Evolutionary conservation across 2,113 vertebrate genomes (phyloP).

Genomic region (Barnardius zonarius): DNA sequence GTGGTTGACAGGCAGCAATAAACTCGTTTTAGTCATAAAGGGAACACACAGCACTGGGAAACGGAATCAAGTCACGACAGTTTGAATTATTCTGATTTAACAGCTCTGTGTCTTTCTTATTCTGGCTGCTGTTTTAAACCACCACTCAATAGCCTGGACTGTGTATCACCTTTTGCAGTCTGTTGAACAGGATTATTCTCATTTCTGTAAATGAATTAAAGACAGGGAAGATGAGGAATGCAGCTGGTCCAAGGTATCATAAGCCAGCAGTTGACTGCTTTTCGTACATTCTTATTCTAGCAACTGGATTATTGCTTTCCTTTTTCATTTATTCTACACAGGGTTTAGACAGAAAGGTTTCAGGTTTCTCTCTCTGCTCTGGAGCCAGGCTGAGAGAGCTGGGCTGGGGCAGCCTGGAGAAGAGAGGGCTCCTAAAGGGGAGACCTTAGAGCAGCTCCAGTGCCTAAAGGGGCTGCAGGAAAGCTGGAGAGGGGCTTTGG

Average conservation of each 20-base stretch:
- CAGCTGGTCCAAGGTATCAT: background rate
- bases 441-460: too few species aligned
- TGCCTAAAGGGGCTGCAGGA: too few species aligned
- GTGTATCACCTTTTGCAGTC: background rate
- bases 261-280: background rate
- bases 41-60: background rate
- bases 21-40: background rate
- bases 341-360: background rate
- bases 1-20: background rate
- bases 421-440: background rate
- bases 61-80: background rate
- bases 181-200: background rate
- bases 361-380: background rate
- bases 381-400: background rate
- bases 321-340: background rate
- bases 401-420: background rate
- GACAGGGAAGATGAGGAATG: background rate
- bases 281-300: background rate
- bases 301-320: background rate
- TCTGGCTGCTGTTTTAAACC: background rate
- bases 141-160: background rate
- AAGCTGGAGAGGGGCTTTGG: too few species aligned
- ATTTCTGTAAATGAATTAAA: background rate
- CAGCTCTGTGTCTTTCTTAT: background rate
- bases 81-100: background rate